phyloP scores from a whole-genome alignment of 2,113 vertebrate genomes.

The Sapayoa aenigma region DNA sequence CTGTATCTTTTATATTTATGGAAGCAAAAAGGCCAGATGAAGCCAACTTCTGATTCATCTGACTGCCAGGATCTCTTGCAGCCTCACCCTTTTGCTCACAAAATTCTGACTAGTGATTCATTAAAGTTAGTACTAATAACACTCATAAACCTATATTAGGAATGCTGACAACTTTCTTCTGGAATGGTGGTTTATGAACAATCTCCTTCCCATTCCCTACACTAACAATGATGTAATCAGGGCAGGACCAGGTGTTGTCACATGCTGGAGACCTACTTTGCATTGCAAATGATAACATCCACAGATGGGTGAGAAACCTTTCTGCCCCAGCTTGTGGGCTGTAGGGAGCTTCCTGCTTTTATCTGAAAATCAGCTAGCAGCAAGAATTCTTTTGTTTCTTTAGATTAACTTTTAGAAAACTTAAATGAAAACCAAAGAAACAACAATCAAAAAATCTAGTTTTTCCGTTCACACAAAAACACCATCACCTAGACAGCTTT shows the following conservation, averaged over 20 bases:
- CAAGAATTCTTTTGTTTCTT: not conserved
- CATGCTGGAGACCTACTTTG: constrained; percentile 1
- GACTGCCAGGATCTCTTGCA: not conserved
- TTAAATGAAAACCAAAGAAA: not conserved
- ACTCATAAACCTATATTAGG: constrained; percentile 18
- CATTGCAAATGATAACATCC: not conserved
- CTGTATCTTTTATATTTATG: not conserved
- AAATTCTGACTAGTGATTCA: constrained; percentile 23
- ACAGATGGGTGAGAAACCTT: not conserved
- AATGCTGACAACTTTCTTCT: constrained; percentile 35
- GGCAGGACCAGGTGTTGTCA: not conserved
- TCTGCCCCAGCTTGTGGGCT: not conserved
- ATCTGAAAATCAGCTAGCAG: not conserved
- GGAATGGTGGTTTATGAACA: not conserved
- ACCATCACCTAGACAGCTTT: not conserved
- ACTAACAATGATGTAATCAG: constrained; percentile 25
- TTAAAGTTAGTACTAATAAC: constrained; percentile 1
- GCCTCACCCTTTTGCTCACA: constrained; percentile 36
- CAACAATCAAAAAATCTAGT: not conserved
- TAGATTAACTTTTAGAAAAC: not conserved
- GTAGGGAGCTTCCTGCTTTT: not conserved
- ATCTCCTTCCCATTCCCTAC: not conserved
- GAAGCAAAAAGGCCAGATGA: not conserved
- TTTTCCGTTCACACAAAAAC: not conserved
- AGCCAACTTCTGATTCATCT: constrained; percentile 32